Base-by-base conservation (phyloP, 2,888 invertebrate species). In the Dynastes maya region DNA sequence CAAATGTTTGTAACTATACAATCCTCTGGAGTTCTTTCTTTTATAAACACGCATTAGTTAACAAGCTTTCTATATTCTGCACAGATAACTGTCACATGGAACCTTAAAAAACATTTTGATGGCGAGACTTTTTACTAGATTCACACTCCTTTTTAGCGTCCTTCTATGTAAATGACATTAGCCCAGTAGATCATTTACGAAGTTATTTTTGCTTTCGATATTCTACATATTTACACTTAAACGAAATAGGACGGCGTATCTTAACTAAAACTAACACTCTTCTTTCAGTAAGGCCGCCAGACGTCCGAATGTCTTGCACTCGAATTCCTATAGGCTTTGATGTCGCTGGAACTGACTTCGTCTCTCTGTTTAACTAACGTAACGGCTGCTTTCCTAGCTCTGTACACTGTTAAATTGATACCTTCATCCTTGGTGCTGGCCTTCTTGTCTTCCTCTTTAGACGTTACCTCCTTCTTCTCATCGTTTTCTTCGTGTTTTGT, bases 271-370 rank as follows among this genome's bases (percentile, higher is more conserved):
- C 22, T 40, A 61, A 13, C 22, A 74, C 13, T 22, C n/a, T 22
- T 45, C 78, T 67, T 82, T 87, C 86, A 95, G 88, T 95, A 95
- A 16, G 95, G 95, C 85, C 95, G 91, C 95, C 95, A 95, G 78
- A 95, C 95, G 85, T 95, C 94, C n/a, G 93, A 91, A 77, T 93
- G 86, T 88, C 90, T 85, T 86, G 90, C 83, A 86, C 87, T 83
- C 68, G 88, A 87, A 75, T 89, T 89, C 77, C 89, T 89, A 77
- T 89, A 88, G 74, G 88, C 89, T 81, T 87, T 87, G 63, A 84
- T 82, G 63, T 87, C 87, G 79, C 86, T 86, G 16, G 87, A 87
- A 80, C 91, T 86, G 88, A 89, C 86, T 81, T 87, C 90, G 78
- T 87, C 86, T 80, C 87, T 88, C 79, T 89, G 88, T 81, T 86